Conservation (phyloP, 2,888 invertebrate genomes). For the Orgyia antiqua region DNA sequence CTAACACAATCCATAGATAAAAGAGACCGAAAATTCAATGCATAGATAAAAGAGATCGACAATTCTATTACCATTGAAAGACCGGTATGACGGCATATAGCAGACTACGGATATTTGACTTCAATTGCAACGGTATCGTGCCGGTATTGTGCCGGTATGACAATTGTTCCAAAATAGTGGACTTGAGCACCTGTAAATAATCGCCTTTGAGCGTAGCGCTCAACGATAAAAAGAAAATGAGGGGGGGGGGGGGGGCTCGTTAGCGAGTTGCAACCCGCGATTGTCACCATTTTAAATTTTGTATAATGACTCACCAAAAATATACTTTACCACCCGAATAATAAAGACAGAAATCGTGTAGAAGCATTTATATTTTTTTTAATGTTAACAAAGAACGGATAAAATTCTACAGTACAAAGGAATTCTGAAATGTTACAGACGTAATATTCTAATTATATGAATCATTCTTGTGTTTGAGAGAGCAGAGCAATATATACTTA, state of each 20-base stretch:
- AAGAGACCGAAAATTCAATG: too few species aligned
- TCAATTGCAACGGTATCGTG: too few species aligned
- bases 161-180: too few species aligned
- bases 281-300: conserved; percentile 62
- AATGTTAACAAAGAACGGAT: conserved; percentile 64
- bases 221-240: conserved; percentile 66
- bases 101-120: too few species aligned
- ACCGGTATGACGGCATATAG: too few species aligned
- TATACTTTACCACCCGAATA: conserved; percentile 27
- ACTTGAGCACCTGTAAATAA: too few species aligned
- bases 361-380: conserved; percentile 23
- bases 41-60: too few species aligned
- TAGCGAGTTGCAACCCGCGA: conserved; percentile 57
- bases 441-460: conserved; percentile 72
- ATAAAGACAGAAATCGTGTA: conserved; percentile 33
- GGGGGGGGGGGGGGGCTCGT: conserved; percentile 57
- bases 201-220: conserved; percentile 41
- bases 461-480: conserved; percentile 43
- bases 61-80: too few species aligned
- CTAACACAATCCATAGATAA: too few species aligned
- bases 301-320: conserved; percentile 31
- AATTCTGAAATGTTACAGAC: conserved; percentile 67
- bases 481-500: too few species aligned
- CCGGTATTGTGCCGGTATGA: too few species aligned
- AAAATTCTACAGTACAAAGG: conserved; percentile 71